Conservation (phyloP, 1,140 invertebrate genomes). For the Megathymus violae region DNA sequence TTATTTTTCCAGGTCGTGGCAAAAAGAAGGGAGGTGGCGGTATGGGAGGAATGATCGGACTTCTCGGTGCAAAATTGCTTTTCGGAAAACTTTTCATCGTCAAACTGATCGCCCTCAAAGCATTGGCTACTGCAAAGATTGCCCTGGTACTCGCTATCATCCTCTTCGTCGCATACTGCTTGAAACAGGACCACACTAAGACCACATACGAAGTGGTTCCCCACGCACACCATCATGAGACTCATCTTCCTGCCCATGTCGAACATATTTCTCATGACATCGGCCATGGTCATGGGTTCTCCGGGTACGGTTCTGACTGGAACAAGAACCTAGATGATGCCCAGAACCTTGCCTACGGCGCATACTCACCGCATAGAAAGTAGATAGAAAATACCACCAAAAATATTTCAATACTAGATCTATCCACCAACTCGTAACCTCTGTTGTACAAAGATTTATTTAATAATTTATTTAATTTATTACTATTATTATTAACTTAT, state of each 20-base stretch:
- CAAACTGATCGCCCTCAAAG: conserved; percentile 75
- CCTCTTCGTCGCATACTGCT: conserved; percentile 72
- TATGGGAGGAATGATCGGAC: conserved; percentile 68
- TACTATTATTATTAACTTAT: conserved; percentile 68
- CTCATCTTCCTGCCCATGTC: conserved; percentile 67
- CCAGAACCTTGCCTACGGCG: conserved; percentile 73
- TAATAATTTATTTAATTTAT: conserved; percentile 76
- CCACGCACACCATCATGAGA: conserved; percentile 69
- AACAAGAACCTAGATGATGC: conserved; percentile 77
- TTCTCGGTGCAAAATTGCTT: conserved; percentile 69
- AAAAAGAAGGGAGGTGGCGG: conserved; percentile 69
- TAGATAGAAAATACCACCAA: conserved; percentile 54
- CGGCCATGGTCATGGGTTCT: conserved; percentile 61
- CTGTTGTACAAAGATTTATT: conserved; percentile 75
- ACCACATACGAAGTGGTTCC: conserved; percentile 77
- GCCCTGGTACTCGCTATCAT: conserved; percentile 72
- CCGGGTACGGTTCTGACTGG: conserved; percentile 73
- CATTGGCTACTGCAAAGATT: conserved; percentile 74
- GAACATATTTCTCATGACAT: conserved; percentile 65
- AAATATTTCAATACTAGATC: conserved; percentile 35
- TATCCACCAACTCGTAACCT: conserved; percentile 44
- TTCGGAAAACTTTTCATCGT: conserved; percentile 78
- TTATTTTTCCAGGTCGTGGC: conserved; percentile 61
- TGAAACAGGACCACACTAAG: conserved; percentile 75
- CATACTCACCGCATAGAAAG: conserved; percentile 63